Evolutionary conservation across 2,113 vertebrate species (phyloP).

Genomic region (Passer domesticus): DNA sequence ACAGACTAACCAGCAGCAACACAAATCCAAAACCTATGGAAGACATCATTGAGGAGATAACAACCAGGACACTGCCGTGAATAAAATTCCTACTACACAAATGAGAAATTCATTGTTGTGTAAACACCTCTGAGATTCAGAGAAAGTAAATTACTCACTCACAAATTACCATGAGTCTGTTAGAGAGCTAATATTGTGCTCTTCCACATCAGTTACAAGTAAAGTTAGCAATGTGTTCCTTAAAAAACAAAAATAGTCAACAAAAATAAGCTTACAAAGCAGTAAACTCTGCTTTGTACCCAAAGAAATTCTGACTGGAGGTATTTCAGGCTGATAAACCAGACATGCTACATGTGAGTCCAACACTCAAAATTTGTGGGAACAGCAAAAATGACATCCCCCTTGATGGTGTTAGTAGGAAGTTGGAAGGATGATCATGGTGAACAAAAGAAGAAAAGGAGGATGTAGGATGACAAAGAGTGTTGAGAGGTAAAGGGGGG

Average conservation of each 20-base stretch:
- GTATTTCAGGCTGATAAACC: background rate
- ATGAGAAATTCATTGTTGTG: background rate
- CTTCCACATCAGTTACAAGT: background rate
- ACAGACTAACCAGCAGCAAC: background rate
- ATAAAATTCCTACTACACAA: conserved; percentile 11
- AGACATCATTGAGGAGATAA: conserved; percentile 28
- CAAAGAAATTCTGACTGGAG: background rate
- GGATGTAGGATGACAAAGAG: fast-evolving
- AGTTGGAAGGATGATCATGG: background rate
- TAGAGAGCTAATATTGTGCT: background rate
- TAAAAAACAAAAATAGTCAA: background rate
- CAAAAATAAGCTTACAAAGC: background rate
- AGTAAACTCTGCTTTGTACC: background rate
- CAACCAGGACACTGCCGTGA: background rate
- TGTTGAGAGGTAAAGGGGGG: background rate
- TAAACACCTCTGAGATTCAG: conserved; percentile 29
- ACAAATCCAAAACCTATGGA: conserved; percentile 30
- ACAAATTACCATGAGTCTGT: conserved; percentile 6
- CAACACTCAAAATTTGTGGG: background rate
- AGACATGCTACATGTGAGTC: fast-evolving
- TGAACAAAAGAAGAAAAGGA: background rate
- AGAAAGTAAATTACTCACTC: background rate
- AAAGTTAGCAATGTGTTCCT: background rate
- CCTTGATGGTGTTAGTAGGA: background rate
- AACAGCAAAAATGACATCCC: background rate